These are phyloP conservation scores for Spermophilus dauricus DNA, from an alignment of 2,113 vertebrate species.

Conservation along the genomic window DNA sequence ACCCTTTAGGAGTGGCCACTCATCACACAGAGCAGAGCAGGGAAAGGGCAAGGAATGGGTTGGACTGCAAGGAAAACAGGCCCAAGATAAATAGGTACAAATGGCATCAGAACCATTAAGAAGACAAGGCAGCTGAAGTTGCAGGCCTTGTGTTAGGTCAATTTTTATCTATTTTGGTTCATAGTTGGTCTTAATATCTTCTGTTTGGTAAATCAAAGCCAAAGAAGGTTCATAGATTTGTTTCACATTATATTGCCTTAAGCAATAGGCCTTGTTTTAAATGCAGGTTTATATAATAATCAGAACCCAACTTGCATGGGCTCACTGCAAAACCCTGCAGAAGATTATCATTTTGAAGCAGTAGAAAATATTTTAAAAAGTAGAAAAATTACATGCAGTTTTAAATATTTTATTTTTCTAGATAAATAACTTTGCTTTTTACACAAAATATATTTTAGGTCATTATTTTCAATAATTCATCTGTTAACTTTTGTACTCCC, in stretches of 20 bases:
- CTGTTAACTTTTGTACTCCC: neutral
- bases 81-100: neutral
- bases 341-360: neutral
- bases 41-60: neutral
- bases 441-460: neutral
- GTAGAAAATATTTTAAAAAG: neutral
- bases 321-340: neutral
- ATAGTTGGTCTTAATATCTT: neutral
- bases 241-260: neutral
- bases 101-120: neutral
- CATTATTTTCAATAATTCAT: neutral
- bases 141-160: neutral
- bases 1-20: neutral
- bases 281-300: neutral
- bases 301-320: neutral
- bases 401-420: neutral
- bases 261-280: neutral
- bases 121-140: neutral
- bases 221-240: neutral
- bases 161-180: neutral
- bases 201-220: neutral
- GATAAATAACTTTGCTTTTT: neutral
- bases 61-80: neutral
- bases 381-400: neutral
- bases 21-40: neutral